A percentile compares a stretch with the other conserved stretches of the same genome.
phyloP scores from a whole-genome alignment of 2,797 vertebrate genomes.

The Phataginus tetradactyla region DNA sequence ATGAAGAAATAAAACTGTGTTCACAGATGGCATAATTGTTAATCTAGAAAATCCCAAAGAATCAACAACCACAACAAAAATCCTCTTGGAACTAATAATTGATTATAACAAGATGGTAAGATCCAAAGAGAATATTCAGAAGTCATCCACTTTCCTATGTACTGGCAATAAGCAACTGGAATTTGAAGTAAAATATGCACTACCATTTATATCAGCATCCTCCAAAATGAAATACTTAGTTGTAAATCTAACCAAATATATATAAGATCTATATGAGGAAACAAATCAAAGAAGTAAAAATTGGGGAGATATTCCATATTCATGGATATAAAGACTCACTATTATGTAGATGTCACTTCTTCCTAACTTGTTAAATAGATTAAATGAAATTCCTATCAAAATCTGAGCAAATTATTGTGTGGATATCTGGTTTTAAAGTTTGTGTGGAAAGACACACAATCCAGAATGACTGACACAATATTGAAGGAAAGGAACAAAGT shows the following conservation, averaged over 20 bases:
- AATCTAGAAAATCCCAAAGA: background rate
- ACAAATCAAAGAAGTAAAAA: background rate
- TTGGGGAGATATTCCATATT: background rate
- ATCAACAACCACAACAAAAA: background rate
- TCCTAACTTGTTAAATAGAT: background rate
- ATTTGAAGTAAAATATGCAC: background rate
- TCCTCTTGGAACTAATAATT: background rate
- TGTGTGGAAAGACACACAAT: background rate
- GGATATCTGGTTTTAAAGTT: background rate
- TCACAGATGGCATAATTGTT: background rate
- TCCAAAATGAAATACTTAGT: background rate
- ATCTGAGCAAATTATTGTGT: background rate
- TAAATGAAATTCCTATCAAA: conserved; percentile 5
- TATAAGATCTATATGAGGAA: background rate
- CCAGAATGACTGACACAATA: background rate
- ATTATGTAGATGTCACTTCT: background rate
- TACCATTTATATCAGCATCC: background rate
- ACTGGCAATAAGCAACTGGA: background rate
- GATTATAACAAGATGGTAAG: background rate
- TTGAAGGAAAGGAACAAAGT: background rate
- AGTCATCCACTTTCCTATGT: background rate
- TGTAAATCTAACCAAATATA: background rate
- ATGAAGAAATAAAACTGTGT: background rate
- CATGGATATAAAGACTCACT: background rate
- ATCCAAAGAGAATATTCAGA: background rate